Evolutionary conservation across 1,140 invertebrate species (phyloP), one percentile per base, ranked within the genome.

Genomic region (Drusus annulatus): DNA sequence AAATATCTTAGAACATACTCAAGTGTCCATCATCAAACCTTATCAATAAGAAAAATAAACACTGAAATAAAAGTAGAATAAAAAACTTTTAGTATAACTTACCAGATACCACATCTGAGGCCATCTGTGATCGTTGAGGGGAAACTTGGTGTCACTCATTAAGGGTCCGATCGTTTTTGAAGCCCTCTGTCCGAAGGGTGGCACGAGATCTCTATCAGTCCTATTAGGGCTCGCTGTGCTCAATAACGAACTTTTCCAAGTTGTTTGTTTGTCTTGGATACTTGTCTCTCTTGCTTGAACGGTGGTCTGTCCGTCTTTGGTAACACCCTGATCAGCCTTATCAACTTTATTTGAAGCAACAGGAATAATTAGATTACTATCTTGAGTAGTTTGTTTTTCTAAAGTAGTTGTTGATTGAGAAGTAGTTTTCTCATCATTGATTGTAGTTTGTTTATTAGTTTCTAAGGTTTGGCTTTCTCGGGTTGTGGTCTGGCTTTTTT

Each of bases 91-190:
- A 36, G 45, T 83, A 54, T 23, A 78, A 91, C 94, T 93, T 90
- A 96, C 95, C 92, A 97, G 89, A 89, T 97, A 98, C 96, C 96
- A 97, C 95, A 97, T 97, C 78, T 93, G 93, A 21, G 93, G 91
- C 96, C 96, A 98, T 88, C 94, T 93, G 36, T 94, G 94, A 88
- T 97, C 96, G 86, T 95, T 94, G 76, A 96, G 90, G 71, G 90
- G 86, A 78, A 92, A 86, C 80, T 90, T 89, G 80, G 84, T 28
- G 75, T 63, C 79, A 10, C 25, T 6, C 6, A 13, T 63, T 19
- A 77, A 31, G 15, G 58, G 17, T 28, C 50, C 54, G 3, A 25
- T 21, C 17, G 58, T 50, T 58, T 28, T 36, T 51, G 54, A 36
- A 71, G 52, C 31, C 25, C 28, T 51, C 1, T 75, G 51, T 58